Percentiles rank a stretch among this genome's conserved stretches.
Conservation (phyloP, 2,888 invertebrate species). For the Serripes groenlandicus region DNA sequence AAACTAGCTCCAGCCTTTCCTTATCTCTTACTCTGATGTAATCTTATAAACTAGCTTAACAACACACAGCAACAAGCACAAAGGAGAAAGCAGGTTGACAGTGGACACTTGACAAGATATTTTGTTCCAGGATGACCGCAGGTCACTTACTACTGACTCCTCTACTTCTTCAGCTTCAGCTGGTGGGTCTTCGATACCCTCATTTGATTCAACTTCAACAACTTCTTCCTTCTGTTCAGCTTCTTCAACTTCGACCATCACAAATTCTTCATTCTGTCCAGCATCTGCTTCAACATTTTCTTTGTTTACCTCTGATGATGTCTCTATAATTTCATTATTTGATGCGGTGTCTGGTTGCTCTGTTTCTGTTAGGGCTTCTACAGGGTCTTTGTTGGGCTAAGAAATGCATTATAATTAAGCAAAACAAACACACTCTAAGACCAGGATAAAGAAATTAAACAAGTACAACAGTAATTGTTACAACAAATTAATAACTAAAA, state of each 20-base stretch:
- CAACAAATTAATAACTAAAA: background rate
- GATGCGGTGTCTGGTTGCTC: background rate
- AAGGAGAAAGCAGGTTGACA: background rate
- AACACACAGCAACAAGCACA: slow-evolving; percentile 4
- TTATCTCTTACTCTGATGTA: too few relatives aligned
- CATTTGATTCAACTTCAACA: background rate
- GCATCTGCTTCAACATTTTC: background rate
- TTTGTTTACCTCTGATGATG: background rate
- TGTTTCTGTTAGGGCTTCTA: background rate
- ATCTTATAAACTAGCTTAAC: too few relatives aligned
- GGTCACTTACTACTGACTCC: slow-evolving; percentile 26
- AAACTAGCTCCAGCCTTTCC: too few relatives aligned
- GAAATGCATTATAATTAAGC: background rate
- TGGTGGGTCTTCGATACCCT: background rate
- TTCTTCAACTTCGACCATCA: background rate
- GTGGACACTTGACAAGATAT: background rate
- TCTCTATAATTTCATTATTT: background rate
- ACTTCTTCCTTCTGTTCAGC: background rate
- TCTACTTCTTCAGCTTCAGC: slow-evolving; percentile 27
- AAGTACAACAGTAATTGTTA: background rate
- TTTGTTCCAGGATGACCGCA: background rate
- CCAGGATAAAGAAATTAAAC: background rate
- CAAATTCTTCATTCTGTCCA: background rate
- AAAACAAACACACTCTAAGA: background rate
- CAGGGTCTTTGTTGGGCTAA: background rate